phyloP scores from a whole-genome alignment of 2,797 vertebrate species.

The Peromyscus melanophrys region DNA sequence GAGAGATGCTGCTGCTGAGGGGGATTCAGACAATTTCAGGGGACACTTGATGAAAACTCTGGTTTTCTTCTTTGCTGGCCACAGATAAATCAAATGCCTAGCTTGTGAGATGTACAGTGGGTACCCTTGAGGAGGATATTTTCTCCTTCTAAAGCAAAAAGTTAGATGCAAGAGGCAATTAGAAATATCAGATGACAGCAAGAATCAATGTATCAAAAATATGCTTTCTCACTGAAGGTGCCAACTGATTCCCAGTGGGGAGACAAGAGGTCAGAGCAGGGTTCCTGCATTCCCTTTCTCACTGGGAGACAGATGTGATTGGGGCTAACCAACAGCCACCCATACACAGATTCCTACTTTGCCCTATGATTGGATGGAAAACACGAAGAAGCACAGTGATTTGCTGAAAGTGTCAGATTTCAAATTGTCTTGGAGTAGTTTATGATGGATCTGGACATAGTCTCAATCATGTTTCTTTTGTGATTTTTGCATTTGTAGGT shows the following conservation, averaged over 20 bases:
- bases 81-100: constrained; percentile 67
- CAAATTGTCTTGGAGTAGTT: neutral
- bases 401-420: constrained; percentile 75
- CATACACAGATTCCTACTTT: neutral
- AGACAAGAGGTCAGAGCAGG: constrained; percentile 60
- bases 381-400: constrained; percentile 74
- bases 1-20: constrained; percentile 5
- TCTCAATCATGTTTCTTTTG: neutral
- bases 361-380: constrained; percentile 59
- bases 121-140: constrained; percentile 56
- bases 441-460: neutral
- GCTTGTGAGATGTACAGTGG: constrained; percentile 28
- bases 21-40: constrained; percentile 1
- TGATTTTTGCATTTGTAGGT: neutral
- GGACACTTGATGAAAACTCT: constrained; percentile 55
- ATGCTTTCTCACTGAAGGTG: constrained; percentile 69
- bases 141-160: constrained; percentile 74
- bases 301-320: constrained; percentile 19
- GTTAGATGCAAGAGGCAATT: constrained; percentile 84
- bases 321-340: neutral
- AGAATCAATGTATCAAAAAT: constrained; percentile 85
- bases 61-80: constrained; percentile 59
- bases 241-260: constrained; percentile 75
- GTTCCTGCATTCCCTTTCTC: constrained; percentile 27
- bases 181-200: constrained; percentile 80